phyloP scores from a whole-genome alignment of 2,797 vertebrate species.

The Chromis chromis region DNA sequence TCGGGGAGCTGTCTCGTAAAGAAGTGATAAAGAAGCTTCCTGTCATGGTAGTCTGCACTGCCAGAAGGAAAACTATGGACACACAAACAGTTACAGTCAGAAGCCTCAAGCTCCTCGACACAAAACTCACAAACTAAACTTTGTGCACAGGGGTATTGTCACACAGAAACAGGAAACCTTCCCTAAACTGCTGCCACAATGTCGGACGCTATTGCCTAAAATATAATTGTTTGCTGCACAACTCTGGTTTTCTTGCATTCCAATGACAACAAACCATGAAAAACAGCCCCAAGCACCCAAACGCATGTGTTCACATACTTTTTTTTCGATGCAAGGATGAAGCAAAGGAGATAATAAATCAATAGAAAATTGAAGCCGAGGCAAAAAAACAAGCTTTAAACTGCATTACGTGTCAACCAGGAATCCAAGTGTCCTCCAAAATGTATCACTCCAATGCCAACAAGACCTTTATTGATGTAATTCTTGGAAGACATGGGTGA shows the following conservation, averaged over 20 bases:
- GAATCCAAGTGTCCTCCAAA: background rate
- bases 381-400: background rate
- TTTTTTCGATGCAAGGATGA: too few relatives aligned
- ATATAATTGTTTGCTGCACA: background rate
- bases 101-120: background rate
- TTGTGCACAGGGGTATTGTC: background rate
- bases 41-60: background rate
- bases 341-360: background rate
- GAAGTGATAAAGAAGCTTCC: background rate
- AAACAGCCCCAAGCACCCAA: background rate
- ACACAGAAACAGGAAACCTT: background rate
- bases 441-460: background rate
- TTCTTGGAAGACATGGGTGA: background rate
- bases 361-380: background rate
- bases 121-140: background rate
- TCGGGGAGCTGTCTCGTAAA: background rate
- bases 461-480: conserved; percentile 11
- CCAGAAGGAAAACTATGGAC: background rate
- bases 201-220: background rate
- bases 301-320: background rate
- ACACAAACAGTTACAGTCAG: background rate
- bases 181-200: conserved; percentile 1
- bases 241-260: background rate
- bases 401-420: background rate
- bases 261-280: background rate